These are phyloP conservation scores for Blastomussa wellsi DNA, from an alignment of 92 coral and sea anemone species.

Conservation along the genomic window DNA sequence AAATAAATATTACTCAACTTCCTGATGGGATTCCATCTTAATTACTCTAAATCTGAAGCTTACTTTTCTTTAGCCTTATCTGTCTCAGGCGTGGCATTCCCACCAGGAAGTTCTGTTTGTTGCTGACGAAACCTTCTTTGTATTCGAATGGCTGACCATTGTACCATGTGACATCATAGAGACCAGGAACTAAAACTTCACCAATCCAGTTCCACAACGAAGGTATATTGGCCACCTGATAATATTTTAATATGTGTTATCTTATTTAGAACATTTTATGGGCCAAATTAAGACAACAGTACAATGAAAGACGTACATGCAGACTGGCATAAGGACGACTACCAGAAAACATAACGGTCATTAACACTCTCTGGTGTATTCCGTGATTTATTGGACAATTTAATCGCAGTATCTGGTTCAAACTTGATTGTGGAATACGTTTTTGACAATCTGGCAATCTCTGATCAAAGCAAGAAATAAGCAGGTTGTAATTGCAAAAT, in stretches of 20 bases:
- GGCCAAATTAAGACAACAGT: neutral
- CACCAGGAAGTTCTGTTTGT: slow-evolving; percentile 48
- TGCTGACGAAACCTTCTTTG: slow-evolving; percentile 66
- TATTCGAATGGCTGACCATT: slow-evolving; percentile 51
- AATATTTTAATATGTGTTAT: neutral
- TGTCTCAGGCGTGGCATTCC: slow-evolving; percentile 77
- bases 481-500: too few relatives aligned
- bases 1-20: too few relatives aligned
- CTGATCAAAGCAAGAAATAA: too few relatives aligned
- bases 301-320: neutral
- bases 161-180: slow-evolving; percentile 67
- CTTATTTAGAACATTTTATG: neutral
- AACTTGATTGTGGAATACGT: too few relatives aligned
- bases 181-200: slow-evolving; percentile 43
- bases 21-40: too few relatives aligned
- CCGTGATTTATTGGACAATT: too few relatives aligned
- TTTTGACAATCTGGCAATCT: too few relatives aligned
- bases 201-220: slow-evolving; percentile 61
- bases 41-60: too few relatives aligned
- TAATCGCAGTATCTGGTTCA: too few relatives aligned
- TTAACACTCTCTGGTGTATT: too few relatives aligned
- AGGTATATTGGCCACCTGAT: slow-evolving; percentile 30
- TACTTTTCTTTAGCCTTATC: slow-evolving; percentile 52
- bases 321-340: neutral
- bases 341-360: too few relatives aligned